phyloP scores from a whole-genome alignment of 1,140 invertebrate genomes.

The Dolichoris vasculosae region DNA sequence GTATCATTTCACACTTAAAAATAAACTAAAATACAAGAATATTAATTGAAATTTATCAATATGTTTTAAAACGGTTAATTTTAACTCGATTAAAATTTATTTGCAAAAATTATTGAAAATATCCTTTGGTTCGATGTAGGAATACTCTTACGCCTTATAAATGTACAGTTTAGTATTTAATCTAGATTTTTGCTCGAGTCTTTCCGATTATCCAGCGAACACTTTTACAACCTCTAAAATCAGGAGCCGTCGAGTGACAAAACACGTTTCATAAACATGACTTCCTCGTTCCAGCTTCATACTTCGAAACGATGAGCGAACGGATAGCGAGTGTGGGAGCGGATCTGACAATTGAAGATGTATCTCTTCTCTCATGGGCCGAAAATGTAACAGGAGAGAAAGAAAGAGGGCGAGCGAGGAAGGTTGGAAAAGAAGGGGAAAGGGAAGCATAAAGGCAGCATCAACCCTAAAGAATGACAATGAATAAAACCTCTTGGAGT shows the following conservation, averaged over 20 bases:
- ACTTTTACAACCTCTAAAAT: background rate
- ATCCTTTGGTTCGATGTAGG: no score
- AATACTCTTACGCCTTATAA: no score
- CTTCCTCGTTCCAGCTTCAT: background rate
- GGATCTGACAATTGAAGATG: slow-evolving; percentile 2
- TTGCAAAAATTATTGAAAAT: no score
- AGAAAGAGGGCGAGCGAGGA: slow-evolving; percentile 49
- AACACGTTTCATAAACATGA: background rate
- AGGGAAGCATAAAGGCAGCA: background rate
- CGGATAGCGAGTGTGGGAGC: background rate
- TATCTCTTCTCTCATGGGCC: background rate
- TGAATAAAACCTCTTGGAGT: slow-evolving; percentile 61
- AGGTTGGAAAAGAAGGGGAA: background rate
- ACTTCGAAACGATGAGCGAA: background rate
- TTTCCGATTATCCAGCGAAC: background rate
- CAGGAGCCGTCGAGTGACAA: background rate
- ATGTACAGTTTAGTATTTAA: no score
- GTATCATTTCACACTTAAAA: no score
- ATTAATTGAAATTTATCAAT: no score
- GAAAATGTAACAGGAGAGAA: background rate
- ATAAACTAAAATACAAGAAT: no score
- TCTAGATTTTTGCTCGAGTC: no score
- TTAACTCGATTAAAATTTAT: no score
- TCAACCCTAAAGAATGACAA: slow-evolving; percentile 36
- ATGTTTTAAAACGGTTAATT: no score